Evolutionary conservation across 2,888 invertebrate species (phyloP), one percentile per base, ranked within the genome.

Genomic region (Apeira syringaria): DNA sequence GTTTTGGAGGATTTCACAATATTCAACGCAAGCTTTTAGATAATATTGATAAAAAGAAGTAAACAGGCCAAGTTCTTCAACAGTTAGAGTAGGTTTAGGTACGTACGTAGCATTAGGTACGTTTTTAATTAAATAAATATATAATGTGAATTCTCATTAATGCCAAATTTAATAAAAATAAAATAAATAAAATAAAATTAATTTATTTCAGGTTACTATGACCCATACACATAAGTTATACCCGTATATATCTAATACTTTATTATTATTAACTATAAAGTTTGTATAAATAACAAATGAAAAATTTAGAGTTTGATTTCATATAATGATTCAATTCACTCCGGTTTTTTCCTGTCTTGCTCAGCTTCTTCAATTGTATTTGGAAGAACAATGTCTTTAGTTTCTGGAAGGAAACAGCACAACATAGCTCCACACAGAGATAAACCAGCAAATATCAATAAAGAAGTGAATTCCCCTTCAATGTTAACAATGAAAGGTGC

Each of bases 401-500:
- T 88, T 68, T 88, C 87, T 11, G 87, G 85, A 20, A 87, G 65
- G 9, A 85, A 77, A 43, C 56, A 68, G 51, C 83, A 83, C 11
- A 84, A 61, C 27, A 77, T 48, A 13, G 76, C 85, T 2, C 84
- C 86, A 27, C 53, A 56, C 6, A 85, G 68, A 5, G 84, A 77
- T 44, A 81, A 54, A 2, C 60, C 45, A 50, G 82, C 80, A 44
- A 89, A 88, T 64, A 84, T 74, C 22, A 72, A 44, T 34, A 86
- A 74, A 5, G 88, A 84, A 1, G 68, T 67, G 83, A 84, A 84
- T 56, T 87, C 80, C 17, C 73, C 59, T 5, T 74, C 83, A 45
- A 87, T 80, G 51, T 92, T 91, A 0, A 93, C 92, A 1, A 94
- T 91, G 70, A 93, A 94, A 0, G 94, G 94, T 3, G 94, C 93